Base-by-base conservation (phyloP, 2,113 vertebrate genomes). In the Petrocephalus microphthalmus region DNA sequence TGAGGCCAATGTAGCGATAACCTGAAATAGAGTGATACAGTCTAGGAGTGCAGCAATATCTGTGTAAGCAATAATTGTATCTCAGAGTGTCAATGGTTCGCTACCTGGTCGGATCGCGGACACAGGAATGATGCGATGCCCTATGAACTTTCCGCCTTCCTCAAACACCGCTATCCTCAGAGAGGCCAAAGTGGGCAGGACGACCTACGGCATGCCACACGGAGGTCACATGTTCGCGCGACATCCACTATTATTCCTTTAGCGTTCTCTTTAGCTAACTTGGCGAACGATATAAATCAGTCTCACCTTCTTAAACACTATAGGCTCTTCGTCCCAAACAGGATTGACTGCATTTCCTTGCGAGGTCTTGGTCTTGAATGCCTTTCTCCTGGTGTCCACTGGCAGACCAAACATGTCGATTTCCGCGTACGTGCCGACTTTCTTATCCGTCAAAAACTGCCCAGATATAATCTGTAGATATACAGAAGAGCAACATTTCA, bases 371-470 rank as follows among this genome's bases (percentile, higher is more conserved):
- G 97, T 97, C 91, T 96, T 97, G 86, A 97, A 95, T 22, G 96
- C 97, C 92, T 98, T 98, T 53, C 97, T 93, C 90, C 96, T 95
- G 0, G 97, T 98, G 89, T 98, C 97, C 54, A 97, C 97, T 17
- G 97, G 97, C 57, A 98, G 93, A 42, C 97, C 97, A 94, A 97
- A 98, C 97, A 97, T 97, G 91, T 98, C 97, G 0, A 98, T 95
- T 92, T 98, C 97, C 49, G 97, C 96, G 0, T 97, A 97, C n/a
- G 96, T 97, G 33, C 97, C 97, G 0, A 98, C 97, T 93, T 97
- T 97, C 92, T 97, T 97, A 91, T 98, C 97, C 64, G 97, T 97
- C 89, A 98, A 95, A 91, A 98, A 97, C 89, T 98, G 97, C 67
- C 97, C 97, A 33, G 97, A 98, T 94, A 98, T 97, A 19, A 98